phyloP scores from a whole-genome alignment of 2,888 invertebrate genomes.

The Perdita meconis region DNA sequence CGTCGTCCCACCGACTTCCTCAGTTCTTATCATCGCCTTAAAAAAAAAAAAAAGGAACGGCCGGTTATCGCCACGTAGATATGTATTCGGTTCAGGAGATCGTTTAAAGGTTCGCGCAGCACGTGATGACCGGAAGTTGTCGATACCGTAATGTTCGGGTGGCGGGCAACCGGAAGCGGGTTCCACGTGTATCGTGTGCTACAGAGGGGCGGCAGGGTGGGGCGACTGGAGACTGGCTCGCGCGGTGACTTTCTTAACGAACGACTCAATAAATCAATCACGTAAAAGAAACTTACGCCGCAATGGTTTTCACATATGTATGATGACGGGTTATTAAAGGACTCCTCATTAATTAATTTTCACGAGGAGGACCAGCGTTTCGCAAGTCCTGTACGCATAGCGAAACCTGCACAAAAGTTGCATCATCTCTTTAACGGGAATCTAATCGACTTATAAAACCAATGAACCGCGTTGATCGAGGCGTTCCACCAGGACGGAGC shows the following conservation, averaged over 20 bases:
- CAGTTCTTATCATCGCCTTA: constrained; percentile 21
- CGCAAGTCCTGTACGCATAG: background rate
- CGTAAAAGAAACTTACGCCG: constrained; percentile 73
- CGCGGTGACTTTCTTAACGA: constrained; percentile 72
- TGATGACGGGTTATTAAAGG: constrained; percentile 51
- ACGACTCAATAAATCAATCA: constrained; percentile 75
- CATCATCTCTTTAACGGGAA: background rate
- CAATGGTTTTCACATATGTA: constrained; percentile 65
- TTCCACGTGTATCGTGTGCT: constrained; percentile 74
- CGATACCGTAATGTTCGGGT: constrained; percentile 79
- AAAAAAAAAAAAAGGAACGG: background rate
- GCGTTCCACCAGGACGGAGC: too few relatives aligned
- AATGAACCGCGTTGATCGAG: too few relatives aligned
- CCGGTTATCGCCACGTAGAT: constrained; percentile 40
- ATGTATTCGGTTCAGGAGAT: constrained; percentile 53
- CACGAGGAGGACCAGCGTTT: background rate
- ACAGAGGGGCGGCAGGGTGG: constrained; percentile 53
- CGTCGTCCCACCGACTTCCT: background rate
- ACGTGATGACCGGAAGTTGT: constrained; percentile 77
- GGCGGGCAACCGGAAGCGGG: constrained; percentile 76
- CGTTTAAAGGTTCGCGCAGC: constrained; percentile 35
- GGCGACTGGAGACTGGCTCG: constrained; percentile 45
- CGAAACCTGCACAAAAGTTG: background rate
- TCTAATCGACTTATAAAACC: too few relatives aligned
- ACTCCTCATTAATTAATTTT: constrained; percentile 29